Evolutionary conservation across 2,888 invertebrate genomes (phyloP), one percentile per base, ranked within the genome.

Genomic region (Xestia sexstrigata): DNA sequence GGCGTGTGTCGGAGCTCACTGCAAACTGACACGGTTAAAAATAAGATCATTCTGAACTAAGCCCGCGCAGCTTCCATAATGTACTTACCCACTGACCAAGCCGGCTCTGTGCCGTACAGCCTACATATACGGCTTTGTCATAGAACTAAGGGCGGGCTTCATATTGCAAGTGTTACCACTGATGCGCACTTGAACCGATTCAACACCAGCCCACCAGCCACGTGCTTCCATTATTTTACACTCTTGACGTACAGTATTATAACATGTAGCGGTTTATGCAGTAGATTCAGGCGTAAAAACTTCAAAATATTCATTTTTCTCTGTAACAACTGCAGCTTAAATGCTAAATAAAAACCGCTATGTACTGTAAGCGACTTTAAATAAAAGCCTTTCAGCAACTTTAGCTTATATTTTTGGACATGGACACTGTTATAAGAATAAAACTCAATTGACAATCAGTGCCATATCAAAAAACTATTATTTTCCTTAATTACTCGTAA

Each of bases 211-310:
- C 2, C 23, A 63, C 26, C 23, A 63, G 20, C 20, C 47, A 58
- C 42, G 47, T 23, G 35, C 66, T 60, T 26, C 39, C 11, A 65
- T 45, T 4, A 73, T 11, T 20, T 8, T 17, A 49, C 20, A 45
- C 11, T 55, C 26, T 20, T 63, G 62, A 39, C 65, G 23, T 70
- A 76, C 20, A 58, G 30, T 65, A 72, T 26, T 45, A 47, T 26
- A 35, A 35, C 3, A 71, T 30, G 58, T 60, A 78, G 30, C 60
- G 49, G 52, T 74, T 49, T 58, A 62, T 81, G 15, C 47, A 82
- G 47, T 62, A 26, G 65, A 73, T 42, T 66, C 47, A 78, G 13
- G 2, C 9, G 15, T 20, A 26, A 52, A 55, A n/a, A 52, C n/a
- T 68, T 55, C 0, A n/a, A 39, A 26, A 58, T n/a, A 55, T 15